Evolutionary conservation across 1,140 invertebrate species (phyloP), one percentile per base, ranked within the genome.

Genomic region (Heliconius hewitsoni): DNA sequence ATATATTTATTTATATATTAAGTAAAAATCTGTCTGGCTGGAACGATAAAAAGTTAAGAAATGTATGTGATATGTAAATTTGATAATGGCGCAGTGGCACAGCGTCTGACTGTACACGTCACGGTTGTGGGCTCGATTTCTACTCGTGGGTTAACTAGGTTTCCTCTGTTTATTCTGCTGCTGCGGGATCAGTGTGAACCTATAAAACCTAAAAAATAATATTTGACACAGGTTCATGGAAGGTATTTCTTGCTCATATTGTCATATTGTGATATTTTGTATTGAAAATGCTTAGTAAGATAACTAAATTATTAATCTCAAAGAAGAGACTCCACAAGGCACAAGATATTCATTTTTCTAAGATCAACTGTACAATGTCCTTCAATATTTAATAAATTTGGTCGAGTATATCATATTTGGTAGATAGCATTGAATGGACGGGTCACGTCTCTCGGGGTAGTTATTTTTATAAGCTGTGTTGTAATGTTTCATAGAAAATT

Each of bases 301-400:
- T 66, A 66, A 66, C 13, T 66, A 66, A 66, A 66, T 66, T 66
- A 27, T 66, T n/a, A 42, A 66, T 66, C 11, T 30, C 23, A 4
- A 66, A 66, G 27, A 66, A 30, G 60, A 30, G 0, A 66, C 30
- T 66, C 60, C 13, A 16, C 23, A n/a, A 66, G 60, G 27, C 11
- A 66, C 27, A 23, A 66, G 9, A 27, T 30, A 66, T 66, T 66
- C 0, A 9, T 66, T 66, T 66, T 66, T 27, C 11, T 1, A 23
- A 23, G n/a, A 66, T 66, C 60, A 30, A 66, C 60, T 11, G 23
- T n/a, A 57, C 8, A n/a, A 27, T n/a, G 60, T 66, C 60, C 60
- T 66, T 66, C 60, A 66, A 66, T 66, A 66, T 30, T 66, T 27
- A 66, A 66, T 30, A 66, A 66, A 66, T 66, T 66, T 30, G 23